A percentile compares a stretch with the other conserved stretches of the same genome.
Conservation (phyloP, 2,113 vertebrate species). For the Rhea americana region DNA sequence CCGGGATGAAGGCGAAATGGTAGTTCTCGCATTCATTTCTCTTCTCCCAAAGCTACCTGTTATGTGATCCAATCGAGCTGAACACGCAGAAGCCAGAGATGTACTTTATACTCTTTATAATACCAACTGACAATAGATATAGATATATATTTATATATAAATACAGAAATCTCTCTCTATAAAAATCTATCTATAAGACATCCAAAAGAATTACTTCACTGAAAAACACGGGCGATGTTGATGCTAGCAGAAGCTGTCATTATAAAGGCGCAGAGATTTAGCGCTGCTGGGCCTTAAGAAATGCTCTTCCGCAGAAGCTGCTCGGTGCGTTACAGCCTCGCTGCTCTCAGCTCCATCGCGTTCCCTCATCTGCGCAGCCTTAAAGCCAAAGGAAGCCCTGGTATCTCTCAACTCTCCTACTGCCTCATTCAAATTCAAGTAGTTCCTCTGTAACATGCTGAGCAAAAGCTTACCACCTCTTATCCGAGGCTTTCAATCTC, state of each 20-base stretch:
- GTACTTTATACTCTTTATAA: constrained; percentile 26
- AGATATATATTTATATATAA: neutral
- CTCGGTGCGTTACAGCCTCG: neutral
- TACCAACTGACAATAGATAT: neutral
- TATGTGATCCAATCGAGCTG: neutral
- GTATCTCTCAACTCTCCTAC: neutral
- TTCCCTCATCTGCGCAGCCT: neutral
- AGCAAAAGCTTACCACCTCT: constrained; percentile 30
- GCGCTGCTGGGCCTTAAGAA: neutral
- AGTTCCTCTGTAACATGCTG: neutral
- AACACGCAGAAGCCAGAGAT: neutral
- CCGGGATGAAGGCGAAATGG: accelerated
- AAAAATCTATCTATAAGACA: constrained; percentile 26
- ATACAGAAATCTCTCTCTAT: neutral
- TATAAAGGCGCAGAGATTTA: neutral
- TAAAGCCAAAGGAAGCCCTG: neutral
- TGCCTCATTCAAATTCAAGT: constrained; percentile 45
- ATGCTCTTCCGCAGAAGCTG: neutral
- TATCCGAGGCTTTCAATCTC: constrained; percentile 33
- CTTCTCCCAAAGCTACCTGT: neutral
- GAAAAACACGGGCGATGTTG: neutral
- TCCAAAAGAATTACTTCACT: neutral
- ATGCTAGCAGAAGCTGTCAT: neutral
- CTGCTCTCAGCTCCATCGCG: neutral
- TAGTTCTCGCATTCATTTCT: neutral